phyloP scores from a whole-genome alignment of 1,140 invertebrate genomes.

The Pissodes strobi region DNA sequence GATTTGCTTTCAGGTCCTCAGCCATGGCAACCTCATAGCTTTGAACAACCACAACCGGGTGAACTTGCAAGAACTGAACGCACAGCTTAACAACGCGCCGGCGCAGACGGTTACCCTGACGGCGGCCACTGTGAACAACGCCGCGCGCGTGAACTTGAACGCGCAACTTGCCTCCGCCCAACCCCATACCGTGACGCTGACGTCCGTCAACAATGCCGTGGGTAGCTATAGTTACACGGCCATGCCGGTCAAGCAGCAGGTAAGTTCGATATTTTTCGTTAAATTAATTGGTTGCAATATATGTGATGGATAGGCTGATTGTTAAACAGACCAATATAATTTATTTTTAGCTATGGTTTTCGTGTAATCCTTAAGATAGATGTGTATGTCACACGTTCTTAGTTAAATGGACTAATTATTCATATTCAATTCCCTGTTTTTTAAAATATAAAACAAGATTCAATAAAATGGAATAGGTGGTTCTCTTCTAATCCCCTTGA shows the following conservation, averaged over 20 bases:
- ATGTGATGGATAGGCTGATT: too few species aligned
- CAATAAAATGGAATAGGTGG: too few species aligned
- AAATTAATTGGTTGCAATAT: too few species aligned
- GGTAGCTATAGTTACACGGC: conserved; percentile 43
- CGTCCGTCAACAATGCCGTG: conserved; percentile 40
- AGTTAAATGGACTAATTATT: too few species aligned
- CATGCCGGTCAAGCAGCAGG: conserved; percentile 48
- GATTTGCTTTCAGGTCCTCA: conserved; percentile 50
- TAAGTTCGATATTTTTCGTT: too few species aligned
- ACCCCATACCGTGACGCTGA: conserved; percentile 51
- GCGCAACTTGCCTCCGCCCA: conserved; percentile 32
- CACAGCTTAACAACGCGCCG: conserved; percentile 31
- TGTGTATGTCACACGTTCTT: too few species aligned
- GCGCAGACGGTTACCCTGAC: conserved; percentile 49
- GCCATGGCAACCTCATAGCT: conserved; percentile 58
- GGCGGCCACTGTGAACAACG: conserved; percentile 42
- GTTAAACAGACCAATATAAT: too few species aligned
- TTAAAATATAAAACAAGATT: too few species aligned
- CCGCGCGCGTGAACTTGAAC: conserved; percentile 44
- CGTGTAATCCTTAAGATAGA: too few species aligned
- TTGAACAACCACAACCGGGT: conserved; percentile 54
- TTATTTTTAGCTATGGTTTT: too few species aligned
- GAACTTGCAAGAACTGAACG: conserved; percentile 47
- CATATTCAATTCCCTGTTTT: too few species aligned
- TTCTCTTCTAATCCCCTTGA: too few species aligned